A percentile compares a stretch with the other conserved stretches of the same genome.
These are phyloP conservation scores for Elymnias hypermnestra DNA, from an alignment of 1,140 invertebrate species.

Conservation along the genomic window DNA sequence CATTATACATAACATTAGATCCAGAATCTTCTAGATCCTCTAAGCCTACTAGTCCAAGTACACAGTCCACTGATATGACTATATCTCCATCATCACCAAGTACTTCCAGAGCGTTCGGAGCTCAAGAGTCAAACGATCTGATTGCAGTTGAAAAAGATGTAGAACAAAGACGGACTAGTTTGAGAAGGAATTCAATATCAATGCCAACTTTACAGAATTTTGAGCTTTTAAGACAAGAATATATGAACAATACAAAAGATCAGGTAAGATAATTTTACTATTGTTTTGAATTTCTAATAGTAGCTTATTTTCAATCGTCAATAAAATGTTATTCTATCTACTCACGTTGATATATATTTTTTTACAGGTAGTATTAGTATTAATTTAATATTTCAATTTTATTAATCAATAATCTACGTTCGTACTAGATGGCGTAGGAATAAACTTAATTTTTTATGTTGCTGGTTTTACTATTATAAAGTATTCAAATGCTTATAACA, in stretches of 20 bases:
- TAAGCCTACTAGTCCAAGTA: conserved; percentile 44
- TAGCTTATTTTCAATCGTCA: no score
- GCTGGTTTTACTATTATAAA: no score
- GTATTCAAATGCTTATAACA: no score
- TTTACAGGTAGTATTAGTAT: no score
- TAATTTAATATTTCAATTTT: no score
- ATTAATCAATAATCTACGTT: no score
- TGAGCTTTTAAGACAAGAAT: conserved; percentile 56
- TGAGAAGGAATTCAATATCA: conserved; percentile 71
- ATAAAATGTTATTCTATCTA: no score
- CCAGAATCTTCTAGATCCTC: conserved; percentile 44
- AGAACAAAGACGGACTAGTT: conserved; percentile 35
- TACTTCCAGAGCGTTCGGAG: conserved; percentile 47
- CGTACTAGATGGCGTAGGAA: no score
- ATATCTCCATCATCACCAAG: conserved; percentile 33
- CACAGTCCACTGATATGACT: conserved; percentile 48
- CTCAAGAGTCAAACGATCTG: conserved; percentile 40
- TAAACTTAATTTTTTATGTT: no score
- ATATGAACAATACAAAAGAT: conserved; percentile 50
- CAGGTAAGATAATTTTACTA: conserved; percentile 35
- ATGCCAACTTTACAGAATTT: conserved; percentile 65
- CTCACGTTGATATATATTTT: no score
- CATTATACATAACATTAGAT: conserved; percentile 62
- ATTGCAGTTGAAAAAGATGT: conserved; percentile 43
- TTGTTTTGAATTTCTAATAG: no score